These are phyloP conservation scores for Prolemur simus DNA, from an alignment of 2,113 vertebrate species.

Conservation along the genomic window DNA sequence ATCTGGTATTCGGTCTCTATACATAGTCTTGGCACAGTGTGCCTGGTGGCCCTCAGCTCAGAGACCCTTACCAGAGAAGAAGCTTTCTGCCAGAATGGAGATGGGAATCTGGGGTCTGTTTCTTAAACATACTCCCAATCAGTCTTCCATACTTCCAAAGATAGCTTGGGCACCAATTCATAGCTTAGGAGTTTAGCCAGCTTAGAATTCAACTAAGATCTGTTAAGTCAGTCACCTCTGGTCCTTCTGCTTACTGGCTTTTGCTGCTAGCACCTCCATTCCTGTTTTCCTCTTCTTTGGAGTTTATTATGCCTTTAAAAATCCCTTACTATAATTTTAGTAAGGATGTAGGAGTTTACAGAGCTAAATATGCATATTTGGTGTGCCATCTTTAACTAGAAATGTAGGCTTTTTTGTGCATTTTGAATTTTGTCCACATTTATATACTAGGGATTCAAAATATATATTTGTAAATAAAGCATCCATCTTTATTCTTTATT, in stretches of 20 bases:
- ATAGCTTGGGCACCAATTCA: background rate
- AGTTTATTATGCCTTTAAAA: conserved; percentile 37
- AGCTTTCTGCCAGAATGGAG: background rate
- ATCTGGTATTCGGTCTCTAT: background rate
- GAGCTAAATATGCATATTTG: background rate
- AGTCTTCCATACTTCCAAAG: background rate
- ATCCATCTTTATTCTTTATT: background rate
- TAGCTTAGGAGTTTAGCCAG: background rate
- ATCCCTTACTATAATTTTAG: background rate
- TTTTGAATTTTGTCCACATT: conserved; percentile 31
- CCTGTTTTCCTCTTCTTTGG: conserved; percentile 5
- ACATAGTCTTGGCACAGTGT: background rate
- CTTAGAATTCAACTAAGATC: background rate
- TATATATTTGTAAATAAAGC: background rate
- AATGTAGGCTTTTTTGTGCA: conserved; percentile 6
- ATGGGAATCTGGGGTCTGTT: background rate
- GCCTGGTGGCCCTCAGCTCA: background rate
- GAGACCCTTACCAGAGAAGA: too few relatives aligned
- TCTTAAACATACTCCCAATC: background rate
- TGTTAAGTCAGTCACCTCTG: background rate
- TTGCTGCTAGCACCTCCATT: background rate
- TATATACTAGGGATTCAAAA: conserved; percentile 28
- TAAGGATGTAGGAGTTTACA: conserved; percentile 33
- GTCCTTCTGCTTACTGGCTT: conserved; percentile 25
- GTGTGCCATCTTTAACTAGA: conserved; percentile 17